Conservation (phyloP, 2,113 vertebrate genomes). For the Chunga burmeisteri region DNA sequence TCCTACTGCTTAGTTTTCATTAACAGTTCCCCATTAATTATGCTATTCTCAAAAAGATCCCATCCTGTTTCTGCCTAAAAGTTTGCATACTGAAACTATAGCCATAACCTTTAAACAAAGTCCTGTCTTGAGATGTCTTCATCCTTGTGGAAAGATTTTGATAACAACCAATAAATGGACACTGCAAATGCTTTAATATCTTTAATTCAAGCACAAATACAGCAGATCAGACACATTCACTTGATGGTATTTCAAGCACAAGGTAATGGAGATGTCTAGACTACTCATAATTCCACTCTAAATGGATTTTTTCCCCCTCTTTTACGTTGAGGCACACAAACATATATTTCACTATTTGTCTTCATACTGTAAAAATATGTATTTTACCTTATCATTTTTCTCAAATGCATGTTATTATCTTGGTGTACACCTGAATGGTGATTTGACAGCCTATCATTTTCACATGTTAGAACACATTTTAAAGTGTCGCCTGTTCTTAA, state of each 20-base stretch:
- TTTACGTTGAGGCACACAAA: not conserved
- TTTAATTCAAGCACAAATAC: not conserved
- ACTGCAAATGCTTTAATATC: not conserved
- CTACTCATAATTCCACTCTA: not conserved
- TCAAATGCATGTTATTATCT: slow-evolving; percentile 53
- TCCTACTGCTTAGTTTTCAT: not conserved
- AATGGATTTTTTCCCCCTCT: not conserved
- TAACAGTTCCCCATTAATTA: not conserved
- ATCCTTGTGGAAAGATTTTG: not conserved
- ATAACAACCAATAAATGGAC: not conserved
- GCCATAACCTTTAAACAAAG: not conserved
- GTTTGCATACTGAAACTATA: not conserved
- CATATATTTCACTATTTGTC: slow-evolving; percentile 34
- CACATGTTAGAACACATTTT: slow-evolving; percentile 67
- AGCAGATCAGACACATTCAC: not conserved
- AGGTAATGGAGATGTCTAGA: not conserved
- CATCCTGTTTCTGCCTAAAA: not conserved
- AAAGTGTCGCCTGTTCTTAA: slow-evolving; percentile 43
- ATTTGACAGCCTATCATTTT: slow-evolving; percentile 69
- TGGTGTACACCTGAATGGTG: slow-evolving; percentile 31
- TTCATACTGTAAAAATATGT: slow-evolving; percentile 24
- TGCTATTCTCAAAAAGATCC: not conserved
- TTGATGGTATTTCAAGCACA: not conserved
- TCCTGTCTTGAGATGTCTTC: not conserved
- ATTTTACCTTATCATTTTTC: slow-evolving; percentile 41